These are phyloP conservation scores for Agrenia bidenticulata DNA, from an alignment of 2,888 invertebrate species.

Conservation along the genomic window DNA sequence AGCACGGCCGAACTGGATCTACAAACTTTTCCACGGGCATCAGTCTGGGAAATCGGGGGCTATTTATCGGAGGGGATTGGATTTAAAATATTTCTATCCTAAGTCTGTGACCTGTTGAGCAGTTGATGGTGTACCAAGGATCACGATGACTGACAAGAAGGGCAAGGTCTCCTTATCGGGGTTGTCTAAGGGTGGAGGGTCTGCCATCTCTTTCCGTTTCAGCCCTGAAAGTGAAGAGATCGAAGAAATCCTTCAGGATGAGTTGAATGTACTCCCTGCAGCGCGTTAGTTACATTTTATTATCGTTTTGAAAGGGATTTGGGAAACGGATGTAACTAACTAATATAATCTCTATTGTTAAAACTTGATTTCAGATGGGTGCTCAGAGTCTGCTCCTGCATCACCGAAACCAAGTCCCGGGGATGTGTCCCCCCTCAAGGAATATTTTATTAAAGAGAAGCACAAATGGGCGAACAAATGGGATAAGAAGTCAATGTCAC, in stretches of 20 bases:
- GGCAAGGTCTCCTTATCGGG: conserved; percentile 27
- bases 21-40: too few relatives aligned
- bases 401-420: conserved; percentile 35
- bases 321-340: too few relatives aligned
- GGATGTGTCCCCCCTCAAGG: conserved; percentile 54
- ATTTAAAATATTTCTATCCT: too few relatives aligned
- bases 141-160: conserved; percentile 30
- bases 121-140: too few relatives aligned
- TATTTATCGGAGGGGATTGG: too few relatives aligned
- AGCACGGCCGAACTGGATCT: too few relatives aligned
- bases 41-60: too few relatives aligned
- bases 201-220: conserved; percentile 42
- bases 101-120: too few relatives aligned
- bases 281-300: neutral
- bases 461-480: conserved; percentile 50
- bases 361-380: neutral
- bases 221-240: conserved; percentile 51
- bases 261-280: neutral
- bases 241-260: conserved; percentile 35
- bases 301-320: neutral
- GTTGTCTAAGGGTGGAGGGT: conserved; percentile 13
- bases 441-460: conserved; percentile 47
- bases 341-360: neutral
- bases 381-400: conserved; percentile 35
- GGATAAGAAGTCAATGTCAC: conserved; percentile 48